Conservation (phyloP, 2,888 invertebrate species). For the Scaeva pyrastri region DNA sequence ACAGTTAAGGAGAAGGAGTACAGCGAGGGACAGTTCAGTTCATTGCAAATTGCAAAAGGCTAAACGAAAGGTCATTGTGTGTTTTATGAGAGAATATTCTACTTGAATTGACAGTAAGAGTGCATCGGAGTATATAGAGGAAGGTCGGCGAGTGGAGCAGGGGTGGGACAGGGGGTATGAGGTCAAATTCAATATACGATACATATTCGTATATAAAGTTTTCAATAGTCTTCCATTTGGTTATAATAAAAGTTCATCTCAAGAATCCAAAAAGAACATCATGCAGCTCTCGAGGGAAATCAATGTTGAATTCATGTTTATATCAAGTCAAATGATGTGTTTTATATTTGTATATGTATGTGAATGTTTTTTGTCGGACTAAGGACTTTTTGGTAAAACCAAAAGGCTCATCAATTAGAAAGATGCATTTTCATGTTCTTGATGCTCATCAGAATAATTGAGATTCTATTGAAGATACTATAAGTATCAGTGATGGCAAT, state of each 20-base stretch:
- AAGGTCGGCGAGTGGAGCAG: not conserved
- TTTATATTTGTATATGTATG: not conserved
- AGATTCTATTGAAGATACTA: too few relatives aligned
- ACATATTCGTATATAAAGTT: not conserved
- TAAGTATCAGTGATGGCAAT: too few relatives aligned
- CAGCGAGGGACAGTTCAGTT: not conserved
- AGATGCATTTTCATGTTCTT: not conserved
- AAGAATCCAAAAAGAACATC: constrained; percentile 15
- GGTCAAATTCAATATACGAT: not conserved
- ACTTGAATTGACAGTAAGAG: not conserved
- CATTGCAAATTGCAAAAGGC: constrained; percentile 19
- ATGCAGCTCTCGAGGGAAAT: constrained; percentile 13
- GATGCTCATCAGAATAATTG: too few relatives aligned
- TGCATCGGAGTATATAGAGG: not conserved
- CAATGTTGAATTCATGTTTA: constrained; percentile 2
- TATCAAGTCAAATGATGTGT: constrained; percentile 4
- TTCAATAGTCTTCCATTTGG: not conserved
- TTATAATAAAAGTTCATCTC: constrained; percentile 6
- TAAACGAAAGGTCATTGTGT: constrained; percentile 37
- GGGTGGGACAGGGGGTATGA: too few relatives aligned
- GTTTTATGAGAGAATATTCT: not conserved
- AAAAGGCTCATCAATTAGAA: not conserved
- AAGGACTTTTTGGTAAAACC: not conserved
- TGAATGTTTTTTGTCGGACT: not conserved
- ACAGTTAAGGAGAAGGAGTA: not conserved